Percentiles rank a stretch among this genome's conserved stretches.
These are phyloP conservation scores for Pantherophis vulpinus DNA, from an alignment of 2,797 vertebrate genomes.

Conservation along the genomic window DNA sequence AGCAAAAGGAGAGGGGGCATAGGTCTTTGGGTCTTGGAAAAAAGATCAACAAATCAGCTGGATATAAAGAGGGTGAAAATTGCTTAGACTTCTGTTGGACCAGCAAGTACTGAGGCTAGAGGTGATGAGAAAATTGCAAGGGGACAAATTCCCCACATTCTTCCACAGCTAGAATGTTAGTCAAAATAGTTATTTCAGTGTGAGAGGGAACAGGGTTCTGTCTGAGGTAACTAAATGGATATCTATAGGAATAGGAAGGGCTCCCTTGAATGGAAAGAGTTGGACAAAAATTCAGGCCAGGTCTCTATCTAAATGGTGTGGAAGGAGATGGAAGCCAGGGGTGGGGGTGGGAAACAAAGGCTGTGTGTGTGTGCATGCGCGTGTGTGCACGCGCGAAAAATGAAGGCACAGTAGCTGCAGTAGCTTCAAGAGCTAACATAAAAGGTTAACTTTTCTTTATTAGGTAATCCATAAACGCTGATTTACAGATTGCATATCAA, in stretches of 20 bases:
- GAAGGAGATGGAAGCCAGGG: background rate
- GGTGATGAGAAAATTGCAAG: background rate
- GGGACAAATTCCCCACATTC: background rate
- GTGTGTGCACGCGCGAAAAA: too few species aligned
- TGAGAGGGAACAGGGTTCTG: too few species aligned
- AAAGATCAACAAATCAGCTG: too few species aligned
- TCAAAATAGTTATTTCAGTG: background rate
- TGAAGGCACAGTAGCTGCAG: background rate
- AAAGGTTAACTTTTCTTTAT: slow-evolving; percentile 41
- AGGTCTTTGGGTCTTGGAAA: slow-evolving; percentile 26
- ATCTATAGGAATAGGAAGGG: background rate
- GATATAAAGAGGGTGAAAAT: background rate
- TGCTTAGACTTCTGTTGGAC: background rate
- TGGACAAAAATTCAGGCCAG: background rate
- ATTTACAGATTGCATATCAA: background rate
- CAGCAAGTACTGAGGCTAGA: background rate
- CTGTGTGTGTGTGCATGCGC: too few species aligned
- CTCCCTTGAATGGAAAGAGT: background rate
- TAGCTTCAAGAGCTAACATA: background rate
- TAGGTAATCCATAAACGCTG: slow-evolving; percentile 52
- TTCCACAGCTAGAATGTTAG: background rate
- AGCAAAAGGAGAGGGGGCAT: background rate
- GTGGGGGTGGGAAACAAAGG: too few species aligned
- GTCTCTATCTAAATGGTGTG: background rate
- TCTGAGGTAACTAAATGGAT: background rate